phyloP scores from a whole-genome alignment of 2,797 vertebrate species.

The Mus spretus region DNA sequence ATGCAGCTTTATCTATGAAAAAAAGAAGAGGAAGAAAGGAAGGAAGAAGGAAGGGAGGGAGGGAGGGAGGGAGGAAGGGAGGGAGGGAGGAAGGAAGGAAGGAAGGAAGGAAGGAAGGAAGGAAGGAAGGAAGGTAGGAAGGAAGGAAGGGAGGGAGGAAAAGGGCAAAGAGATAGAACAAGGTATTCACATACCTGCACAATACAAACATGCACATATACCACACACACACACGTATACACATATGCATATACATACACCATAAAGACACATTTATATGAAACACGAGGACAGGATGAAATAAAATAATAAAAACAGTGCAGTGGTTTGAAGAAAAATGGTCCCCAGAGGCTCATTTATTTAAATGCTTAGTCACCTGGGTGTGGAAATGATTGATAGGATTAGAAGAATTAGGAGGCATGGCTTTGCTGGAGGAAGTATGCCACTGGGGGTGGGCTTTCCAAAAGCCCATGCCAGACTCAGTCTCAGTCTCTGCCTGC shows the following conservation, averaged over 20 bases:
- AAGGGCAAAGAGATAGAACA: neutral
- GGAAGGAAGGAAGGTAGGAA: too few relatives aligned
- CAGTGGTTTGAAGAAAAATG: neutral
- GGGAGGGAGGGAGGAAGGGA: too few relatives aligned
- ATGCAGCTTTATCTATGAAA: neutral
- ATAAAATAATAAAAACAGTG: neutral
- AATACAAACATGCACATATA: too few relatives aligned
- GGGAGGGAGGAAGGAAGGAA: too few relatives aligned
- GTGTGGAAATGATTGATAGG: neutral
- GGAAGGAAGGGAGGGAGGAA: too few relatives aligned
- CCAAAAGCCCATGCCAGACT: neutral
- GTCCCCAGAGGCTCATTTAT: neutral
- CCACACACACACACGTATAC: neutral
- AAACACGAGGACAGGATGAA: too few relatives aligned
- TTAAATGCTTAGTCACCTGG: neutral
- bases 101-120: too few relatives aligned
- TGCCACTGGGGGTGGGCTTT: neutral
- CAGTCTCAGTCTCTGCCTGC: neutral
- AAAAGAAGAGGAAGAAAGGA: neutral
- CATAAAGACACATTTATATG: neutral
- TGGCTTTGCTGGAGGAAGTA: neutral
- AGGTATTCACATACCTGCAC: neutral
- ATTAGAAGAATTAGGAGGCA: neutral
- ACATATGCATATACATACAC: neutral
- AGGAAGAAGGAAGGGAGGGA: too few relatives aligned